Conservation (phyloP, 1,140 invertebrate genomes). For the Nasonia vitripennis region DNA sequence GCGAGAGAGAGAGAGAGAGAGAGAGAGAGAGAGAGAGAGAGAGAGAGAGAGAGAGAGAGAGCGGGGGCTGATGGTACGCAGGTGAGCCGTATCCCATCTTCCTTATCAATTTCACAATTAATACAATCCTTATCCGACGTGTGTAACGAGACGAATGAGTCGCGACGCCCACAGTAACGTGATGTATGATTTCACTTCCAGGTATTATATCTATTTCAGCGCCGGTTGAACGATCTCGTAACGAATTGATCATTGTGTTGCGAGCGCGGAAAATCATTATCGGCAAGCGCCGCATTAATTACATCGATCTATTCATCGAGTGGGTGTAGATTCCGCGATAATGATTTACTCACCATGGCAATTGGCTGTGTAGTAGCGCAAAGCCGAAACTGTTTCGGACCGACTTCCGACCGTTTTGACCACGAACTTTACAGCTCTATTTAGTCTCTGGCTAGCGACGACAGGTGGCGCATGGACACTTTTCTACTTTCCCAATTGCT, state of each 20-base stretch:
- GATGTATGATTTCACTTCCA: conserved; percentile 1
- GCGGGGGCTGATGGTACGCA: background rate
- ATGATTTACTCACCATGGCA: no score
- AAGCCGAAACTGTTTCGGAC: no score
- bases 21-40: no score
- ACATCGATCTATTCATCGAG: background rate
- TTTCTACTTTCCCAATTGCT: no score
- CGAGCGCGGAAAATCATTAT: conserved; percentile 4
- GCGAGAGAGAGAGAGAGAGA: no score
- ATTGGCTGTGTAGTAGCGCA: no score
- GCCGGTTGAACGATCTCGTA: background rate
- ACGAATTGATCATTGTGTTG: conserved; percentile 8
- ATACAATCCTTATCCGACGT: conserved; percentile 49
- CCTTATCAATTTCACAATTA: conserved; percentile 50
- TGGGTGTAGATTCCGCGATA: background rate
- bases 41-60: no score
- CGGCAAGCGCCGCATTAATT: background rate
- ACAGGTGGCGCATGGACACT: no score
- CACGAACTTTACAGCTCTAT: no score
- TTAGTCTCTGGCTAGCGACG: no score
- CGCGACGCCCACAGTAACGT: background rate
- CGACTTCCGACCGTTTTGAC: no score
- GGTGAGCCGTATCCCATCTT: background rate
- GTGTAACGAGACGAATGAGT: conserved; percentile 26
- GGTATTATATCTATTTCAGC: background rate